A percentile compares a stretch with the other conserved stretches of the same genome.
phyloP scores from a whole-genome alignment of 2,113 vertebrate species.

The Dicerorhinus sumatrensis region DNA sequence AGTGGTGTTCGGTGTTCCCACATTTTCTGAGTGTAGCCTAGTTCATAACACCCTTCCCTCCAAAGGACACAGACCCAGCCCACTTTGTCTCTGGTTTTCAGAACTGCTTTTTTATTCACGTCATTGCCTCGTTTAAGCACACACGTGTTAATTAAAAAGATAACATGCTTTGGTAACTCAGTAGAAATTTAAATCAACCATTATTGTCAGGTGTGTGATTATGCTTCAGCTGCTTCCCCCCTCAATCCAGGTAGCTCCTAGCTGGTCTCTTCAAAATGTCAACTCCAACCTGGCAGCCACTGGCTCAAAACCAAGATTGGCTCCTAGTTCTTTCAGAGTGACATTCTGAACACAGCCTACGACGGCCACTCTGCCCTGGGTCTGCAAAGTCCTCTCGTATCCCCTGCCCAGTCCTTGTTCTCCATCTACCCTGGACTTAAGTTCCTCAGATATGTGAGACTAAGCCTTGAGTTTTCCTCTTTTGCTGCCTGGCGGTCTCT shows the following conservation, averaged over 20 bases:
- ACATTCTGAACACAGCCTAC: not conserved
- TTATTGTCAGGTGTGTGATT: no score
- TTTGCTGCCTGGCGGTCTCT: not conserved
- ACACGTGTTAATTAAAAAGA: no score
- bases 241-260: not conserved
- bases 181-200: not conserved
- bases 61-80: not conserved
- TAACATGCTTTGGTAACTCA: no score
- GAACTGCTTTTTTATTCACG: not conserved
- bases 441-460: not conserved
- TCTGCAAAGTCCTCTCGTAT: not conserved
- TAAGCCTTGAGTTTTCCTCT: not conserved
- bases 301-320: not conserved
- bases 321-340: not conserved
- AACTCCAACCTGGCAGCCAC: not conserved
- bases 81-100: not conserved
- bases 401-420: accelerated
- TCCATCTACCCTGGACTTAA: not conserved
- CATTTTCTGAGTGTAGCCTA: not conserved
- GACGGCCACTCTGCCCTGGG: not conserved
- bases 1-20: not conserved
- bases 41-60: not conserved
- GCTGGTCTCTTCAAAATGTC: not conserved
- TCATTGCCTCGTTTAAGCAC: not conserved
- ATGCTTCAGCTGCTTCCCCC: not conserved